Evolutionary conservation across 2,797 vertebrate species (phyloP).

Genomic region (Peromyscus nudipes): DNA sequence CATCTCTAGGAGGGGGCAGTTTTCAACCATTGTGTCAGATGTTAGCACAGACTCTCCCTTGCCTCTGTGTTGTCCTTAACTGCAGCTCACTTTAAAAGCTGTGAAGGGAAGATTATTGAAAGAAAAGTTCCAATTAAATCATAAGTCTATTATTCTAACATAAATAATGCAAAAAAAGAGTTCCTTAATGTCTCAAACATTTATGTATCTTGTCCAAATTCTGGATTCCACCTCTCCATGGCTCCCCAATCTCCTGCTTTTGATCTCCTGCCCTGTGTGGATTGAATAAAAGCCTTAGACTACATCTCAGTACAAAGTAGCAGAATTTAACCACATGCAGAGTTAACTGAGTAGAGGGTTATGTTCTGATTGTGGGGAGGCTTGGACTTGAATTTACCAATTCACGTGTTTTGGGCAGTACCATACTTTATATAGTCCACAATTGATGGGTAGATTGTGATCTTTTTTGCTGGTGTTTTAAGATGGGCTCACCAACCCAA

Average conservation of each 20-base stretch:
- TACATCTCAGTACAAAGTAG: not conserved
- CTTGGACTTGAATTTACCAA: slow-evolving; percentile 26
- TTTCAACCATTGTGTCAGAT: not conserved
- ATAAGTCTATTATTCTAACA: slow-evolving; percentile 31
- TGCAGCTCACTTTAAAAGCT: not conserved
- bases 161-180: not conserved
- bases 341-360: slow-evolving; percentile 53
- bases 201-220: not conserved
- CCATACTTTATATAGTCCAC: not conserved
- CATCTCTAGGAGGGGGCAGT: not conserved
- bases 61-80: not conserved
- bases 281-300: slow-evolving; percentile 31
- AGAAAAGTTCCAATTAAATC: slow-evolving; percentile 34
- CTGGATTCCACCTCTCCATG: slow-evolving; percentile 26
- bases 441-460: not conserved
- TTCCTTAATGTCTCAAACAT: slow-evolving; percentile 4
- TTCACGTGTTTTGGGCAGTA: slow-evolving; percentile 28
- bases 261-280: not conserved
- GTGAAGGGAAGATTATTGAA: slow-evolving; percentile 21
- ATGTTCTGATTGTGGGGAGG: not conserved
- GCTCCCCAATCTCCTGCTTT: not conserved
- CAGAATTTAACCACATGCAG: slow-evolving; percentile 6
- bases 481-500: not conserved
- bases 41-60: not conserved
- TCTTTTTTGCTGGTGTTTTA: slow-evolving; percentile 25